A percentile compares a stretch with the other conserved stretches of the same genome.
Conservation (phyloP, 2,888 invertebrate species). For the Erebia epiphron region DNA sequence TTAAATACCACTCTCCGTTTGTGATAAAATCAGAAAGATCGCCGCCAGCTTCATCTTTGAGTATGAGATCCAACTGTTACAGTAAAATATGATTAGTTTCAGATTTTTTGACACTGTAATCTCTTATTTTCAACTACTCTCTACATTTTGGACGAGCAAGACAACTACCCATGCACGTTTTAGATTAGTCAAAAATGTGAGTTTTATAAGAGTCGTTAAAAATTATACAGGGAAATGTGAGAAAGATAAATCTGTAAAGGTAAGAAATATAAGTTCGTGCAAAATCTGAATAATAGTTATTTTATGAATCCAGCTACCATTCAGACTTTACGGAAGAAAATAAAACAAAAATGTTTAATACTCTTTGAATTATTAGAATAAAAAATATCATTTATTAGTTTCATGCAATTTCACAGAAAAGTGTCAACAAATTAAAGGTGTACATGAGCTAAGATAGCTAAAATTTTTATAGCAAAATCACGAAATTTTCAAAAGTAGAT, state of each 20-base stretch:
- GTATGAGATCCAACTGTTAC: slow-evolving; percentile 95
- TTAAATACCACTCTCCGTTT: slow-evolving; percentile 99
- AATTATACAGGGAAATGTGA: slow-evolving; percentile 53
- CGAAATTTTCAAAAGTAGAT: too few species aligned
- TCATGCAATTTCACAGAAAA: neutral
- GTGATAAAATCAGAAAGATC: slow-evolving; percentile 98
- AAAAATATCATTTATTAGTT: neutral
- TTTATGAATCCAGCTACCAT: neutral
- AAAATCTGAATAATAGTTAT: too few species aligned
- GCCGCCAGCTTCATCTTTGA: slow-evolving; percentile 96
- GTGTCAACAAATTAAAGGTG: neutral
- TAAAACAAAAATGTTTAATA: neutral
- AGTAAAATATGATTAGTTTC: slow-evolving; percentile 46
- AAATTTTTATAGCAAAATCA: neutral
- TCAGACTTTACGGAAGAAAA: neutral
- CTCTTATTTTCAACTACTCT: slow-evolving; percentile 7
- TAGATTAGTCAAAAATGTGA: neutral
- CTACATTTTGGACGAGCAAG: neutral
- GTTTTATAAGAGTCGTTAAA: neutral
- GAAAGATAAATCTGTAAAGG: slow-evolving; percentile 43
- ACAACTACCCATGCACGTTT: slow-evolving; percentile 8
- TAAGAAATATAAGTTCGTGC: neutral
- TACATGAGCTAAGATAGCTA: neutral
- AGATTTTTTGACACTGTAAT: neutral
- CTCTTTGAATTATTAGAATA: neutral